Evolutionary conservation across 2,888 invertebrate genomes (phyloP).

Genomic region (Tetragnatha montana): DNA sequence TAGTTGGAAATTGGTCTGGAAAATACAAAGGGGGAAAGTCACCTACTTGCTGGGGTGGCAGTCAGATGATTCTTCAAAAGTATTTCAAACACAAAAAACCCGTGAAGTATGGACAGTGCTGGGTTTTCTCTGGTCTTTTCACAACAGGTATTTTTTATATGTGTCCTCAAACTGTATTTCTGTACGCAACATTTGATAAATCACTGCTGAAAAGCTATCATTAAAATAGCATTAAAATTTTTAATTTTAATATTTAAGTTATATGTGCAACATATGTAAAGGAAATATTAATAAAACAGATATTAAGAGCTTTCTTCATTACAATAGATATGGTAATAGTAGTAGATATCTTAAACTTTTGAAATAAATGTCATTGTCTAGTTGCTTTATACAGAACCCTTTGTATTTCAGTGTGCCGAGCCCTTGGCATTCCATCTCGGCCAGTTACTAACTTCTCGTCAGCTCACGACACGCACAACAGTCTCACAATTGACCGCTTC

Average conservation of each 20-base stretch:
- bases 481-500: constrained; percentile 92
- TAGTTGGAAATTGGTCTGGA: constrained; percentile 75
- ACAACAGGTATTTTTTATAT: constrained; percentile 71
- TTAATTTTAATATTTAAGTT: too few species aligned
- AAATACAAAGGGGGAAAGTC: constrained; percentile 74
- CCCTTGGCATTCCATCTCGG: constrained; percentile 91
- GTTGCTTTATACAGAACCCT: neutral
- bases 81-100: constrained; percentile 74
- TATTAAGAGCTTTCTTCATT: too few species aligned
- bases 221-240: too few species aligned
- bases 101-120: constrained; percentile 77
- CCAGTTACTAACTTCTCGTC: constrained; percentile 91
- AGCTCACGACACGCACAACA: constrained; percentile 94
- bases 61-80: constrained; percentile 75
- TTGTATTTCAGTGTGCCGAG: constrained; percentile 83
- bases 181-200: too few species aligned
- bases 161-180: neutral
- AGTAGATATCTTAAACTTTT: too few species aligned
- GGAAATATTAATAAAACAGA: neutral
- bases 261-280: too few species aligned
- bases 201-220: too few species aligned
- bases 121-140: constrained; percentile 76
- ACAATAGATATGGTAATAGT: too few species aligned
- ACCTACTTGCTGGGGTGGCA: constrained; percentile 76
- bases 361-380: neutral